These are phyloP conservation scores for Odocoileus hemionus DNA, from an alignment of 2,113 vertebrate genomes.

Conservation along the genomic window DNA sequence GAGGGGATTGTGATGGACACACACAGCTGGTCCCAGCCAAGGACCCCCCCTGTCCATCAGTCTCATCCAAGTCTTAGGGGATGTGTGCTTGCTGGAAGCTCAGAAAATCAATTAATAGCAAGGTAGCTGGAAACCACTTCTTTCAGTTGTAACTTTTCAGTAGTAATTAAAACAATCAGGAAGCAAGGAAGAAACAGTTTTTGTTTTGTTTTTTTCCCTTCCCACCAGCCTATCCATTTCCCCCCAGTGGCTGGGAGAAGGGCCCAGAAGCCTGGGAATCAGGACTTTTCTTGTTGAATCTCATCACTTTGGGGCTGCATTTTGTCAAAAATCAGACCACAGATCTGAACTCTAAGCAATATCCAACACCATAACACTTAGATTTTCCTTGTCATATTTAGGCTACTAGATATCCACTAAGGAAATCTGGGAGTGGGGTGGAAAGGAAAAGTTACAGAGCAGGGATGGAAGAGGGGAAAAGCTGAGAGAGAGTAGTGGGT, in stretches of 20 bases:
- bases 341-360: neutral
- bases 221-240: neutral
- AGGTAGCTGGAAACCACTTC: neutral
- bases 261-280: neutral
- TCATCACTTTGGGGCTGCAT: neutral
- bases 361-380: neutral
- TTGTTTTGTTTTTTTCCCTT: neutral
- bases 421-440: neutral
- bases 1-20: neutral
- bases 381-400: neutral
- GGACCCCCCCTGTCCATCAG: neutral
- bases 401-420: neutral
- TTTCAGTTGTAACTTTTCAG: neutral
- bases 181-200: no score
- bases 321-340: neutral
- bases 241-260: neutral
- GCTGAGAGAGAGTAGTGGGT: neutral
- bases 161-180: neutral
- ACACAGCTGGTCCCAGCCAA: neutral
- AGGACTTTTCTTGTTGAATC: neutral
- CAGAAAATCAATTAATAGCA: conserved; percentile 6
- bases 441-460: neutral
- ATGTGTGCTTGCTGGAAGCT: neutral
- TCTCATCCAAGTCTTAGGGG: neutral
- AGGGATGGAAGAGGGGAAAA: neutral